These are phyloP conservation scores for Buteo buteo DNA, from an alignment of 2,113 vertebrate genomes.

Conservation along the genomic window DNA sequence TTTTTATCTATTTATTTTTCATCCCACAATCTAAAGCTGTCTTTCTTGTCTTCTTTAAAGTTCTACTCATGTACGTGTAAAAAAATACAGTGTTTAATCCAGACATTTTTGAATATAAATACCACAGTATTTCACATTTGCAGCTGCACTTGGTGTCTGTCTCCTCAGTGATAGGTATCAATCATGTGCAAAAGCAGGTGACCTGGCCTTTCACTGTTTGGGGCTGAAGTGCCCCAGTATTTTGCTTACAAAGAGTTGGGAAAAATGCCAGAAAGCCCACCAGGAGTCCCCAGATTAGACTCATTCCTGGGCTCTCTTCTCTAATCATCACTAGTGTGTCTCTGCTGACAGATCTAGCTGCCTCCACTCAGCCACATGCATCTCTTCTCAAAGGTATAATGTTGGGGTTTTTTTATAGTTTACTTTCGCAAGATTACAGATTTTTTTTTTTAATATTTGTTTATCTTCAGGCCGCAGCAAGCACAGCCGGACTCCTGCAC, in stretches of 20 bases:
- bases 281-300: not conserved
- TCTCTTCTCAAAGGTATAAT: not conserved
- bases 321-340: not conserved
- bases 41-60: not conserved
- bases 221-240: not conserved
- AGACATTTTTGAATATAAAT: not conserved
- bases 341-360: not conserved
- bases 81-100: not conserved
- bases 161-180: not conserved
- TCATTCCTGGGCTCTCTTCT: not conserved
- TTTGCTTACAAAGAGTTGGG: not conserved
- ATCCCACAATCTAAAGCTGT: not conserved
- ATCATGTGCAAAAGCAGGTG: not conserved
- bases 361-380: not conserved
- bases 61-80: accelerated
- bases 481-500: not conserved
- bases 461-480: not conserved
- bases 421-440: not conserved
- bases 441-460: not conserved
- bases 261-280: not conserved
- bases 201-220: not conserved
- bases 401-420: not conserved
- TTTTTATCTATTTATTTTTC: not conserved
- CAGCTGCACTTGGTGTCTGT: not conserved
- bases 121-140: accelerated